These are phyloP conservation scores for Ctenosaura bakeri DNA, from an alignment of 2,797 vertebrate genomes.

Conservation along the genomic window DNA sequence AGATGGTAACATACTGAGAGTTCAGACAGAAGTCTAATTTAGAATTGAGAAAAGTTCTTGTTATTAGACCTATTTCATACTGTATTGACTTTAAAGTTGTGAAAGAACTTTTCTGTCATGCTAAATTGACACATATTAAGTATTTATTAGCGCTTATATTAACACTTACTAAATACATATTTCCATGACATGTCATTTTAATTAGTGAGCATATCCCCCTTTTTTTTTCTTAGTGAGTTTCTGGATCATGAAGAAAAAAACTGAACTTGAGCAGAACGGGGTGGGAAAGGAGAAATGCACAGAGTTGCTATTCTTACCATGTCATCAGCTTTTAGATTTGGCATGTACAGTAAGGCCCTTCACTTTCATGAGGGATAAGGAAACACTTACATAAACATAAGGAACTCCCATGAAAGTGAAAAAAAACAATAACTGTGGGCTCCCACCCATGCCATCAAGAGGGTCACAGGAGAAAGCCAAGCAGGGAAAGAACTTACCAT, in stretches of 20 bases:
- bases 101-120: constrained; percentile 26
- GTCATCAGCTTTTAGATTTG: neutral
- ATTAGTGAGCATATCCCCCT: neutral
- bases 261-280: neutral
- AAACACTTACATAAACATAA: too few relatives aligned
- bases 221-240: neutral
- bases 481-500: too few relatives aligned
- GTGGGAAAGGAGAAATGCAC: neutral
- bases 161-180: constrained; percentile 11
- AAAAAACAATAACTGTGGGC: too few relatives aligned
- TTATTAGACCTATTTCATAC: constrained; percentile 27
- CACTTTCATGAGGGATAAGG: too few relatives aligned
- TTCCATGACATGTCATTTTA: constrained; percentile 11
- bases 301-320: neutral
- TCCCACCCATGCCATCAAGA: too few relatives aligned
- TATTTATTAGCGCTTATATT: constrained; percentile 30
- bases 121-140: constrained; percentile 49
- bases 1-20: constrained; percentile 66
- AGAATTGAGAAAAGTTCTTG: constrained; percentile 41
- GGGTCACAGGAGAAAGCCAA: too few relatives aligned
- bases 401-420: too few relatives aligned
- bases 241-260: neutral
- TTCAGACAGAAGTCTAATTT: constrained; percentile 60
- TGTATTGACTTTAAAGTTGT: constrained; percentile 29
- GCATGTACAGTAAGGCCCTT: neutral